These are phyloP conservation scores for Eupithecia vulgata DNA, from an alignment of 2,888 invertebrate species.

Conservation along the genomic window DNA sequence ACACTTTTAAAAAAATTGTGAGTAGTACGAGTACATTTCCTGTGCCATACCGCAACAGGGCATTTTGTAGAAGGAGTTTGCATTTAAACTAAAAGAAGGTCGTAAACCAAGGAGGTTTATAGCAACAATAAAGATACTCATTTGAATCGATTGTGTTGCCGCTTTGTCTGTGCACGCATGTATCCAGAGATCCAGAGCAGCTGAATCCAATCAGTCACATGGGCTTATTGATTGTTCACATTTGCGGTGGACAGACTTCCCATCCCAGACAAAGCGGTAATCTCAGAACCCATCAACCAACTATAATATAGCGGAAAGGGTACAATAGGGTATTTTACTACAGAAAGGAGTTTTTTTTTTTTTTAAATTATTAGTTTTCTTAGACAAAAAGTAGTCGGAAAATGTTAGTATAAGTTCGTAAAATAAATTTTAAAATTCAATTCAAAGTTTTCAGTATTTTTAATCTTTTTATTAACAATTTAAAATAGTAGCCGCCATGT, in stretches of 20 bases:
- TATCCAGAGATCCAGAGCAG: constrained; percentile 10
- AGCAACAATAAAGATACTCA: constrained; percentile 51
- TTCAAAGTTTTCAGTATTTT: too few species aligned
- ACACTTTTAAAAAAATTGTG: too few species aligned
- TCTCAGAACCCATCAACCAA: constrained; percentile 31
- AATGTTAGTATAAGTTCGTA: too few species aligned
- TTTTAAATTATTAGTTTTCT: too few species aligned
- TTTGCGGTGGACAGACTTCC: constrained; percentile 32
- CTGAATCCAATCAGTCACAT: constrained; percentile 23
- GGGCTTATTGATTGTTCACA: constrained; percentile 26
- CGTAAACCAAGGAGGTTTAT: constrained; percentile 53
- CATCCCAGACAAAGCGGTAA: constrained; percentile 24
- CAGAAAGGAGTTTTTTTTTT: too few species aligned
- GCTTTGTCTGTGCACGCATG: constrained; percentile 12
- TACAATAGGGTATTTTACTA: constrained; percentile 11
- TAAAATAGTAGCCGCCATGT: too few species aligned
- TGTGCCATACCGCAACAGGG: not conserved
- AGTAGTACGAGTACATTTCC: not conserved
- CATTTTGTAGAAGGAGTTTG: constrained; percentile 57
- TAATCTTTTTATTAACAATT: too few species aligned
- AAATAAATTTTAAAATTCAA: too few species aligned
- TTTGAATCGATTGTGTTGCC: constrained; percentile 45
- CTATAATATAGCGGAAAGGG: constrained; percentile 34
- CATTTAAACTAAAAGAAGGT: constrained; percentile 60
- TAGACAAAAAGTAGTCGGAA: too few species aligned